phyloP scores from a whole-genome alignment of 2,888 invertebrate species.

The Sinodicranocentrus sp. region DNA sequence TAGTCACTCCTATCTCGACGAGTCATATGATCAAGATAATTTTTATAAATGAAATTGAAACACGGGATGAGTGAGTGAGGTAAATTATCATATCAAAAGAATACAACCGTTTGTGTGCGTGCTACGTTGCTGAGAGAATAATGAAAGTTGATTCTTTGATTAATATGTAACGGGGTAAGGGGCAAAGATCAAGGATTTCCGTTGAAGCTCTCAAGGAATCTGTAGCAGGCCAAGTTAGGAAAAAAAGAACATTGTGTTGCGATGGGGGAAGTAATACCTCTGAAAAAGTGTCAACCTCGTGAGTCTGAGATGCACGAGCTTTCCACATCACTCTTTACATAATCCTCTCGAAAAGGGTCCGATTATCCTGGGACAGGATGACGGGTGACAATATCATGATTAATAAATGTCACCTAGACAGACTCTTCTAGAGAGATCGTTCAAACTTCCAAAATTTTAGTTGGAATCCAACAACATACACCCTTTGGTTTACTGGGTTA shows the following conservation, averaged over 20 bases:
- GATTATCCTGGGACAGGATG: background rate
- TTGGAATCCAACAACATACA: no score
- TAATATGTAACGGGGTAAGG: background rate
- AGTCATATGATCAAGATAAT: no score
- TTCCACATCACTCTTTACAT: conserved; percentile 2
- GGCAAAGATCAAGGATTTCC: conserved; percentile 20
- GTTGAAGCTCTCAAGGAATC: no score
- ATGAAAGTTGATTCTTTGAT: conserved; percentile 8
- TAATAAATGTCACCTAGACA: conserved; percentile 49
- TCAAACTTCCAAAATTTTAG: no score
- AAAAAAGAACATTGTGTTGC: no score
- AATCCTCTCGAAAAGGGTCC: background rate
- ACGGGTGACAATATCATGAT: conserved; percentile 60
- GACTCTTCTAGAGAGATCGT: background rate
- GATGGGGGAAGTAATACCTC: no score
- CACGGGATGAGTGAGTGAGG: background rate
- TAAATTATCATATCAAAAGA: conserved; percentile 7
- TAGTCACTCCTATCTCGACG: no score
- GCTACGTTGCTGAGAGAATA: background rate
- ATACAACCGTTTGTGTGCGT: background rate
- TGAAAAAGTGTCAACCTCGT: background rate
- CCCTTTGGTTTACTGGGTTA: no score
- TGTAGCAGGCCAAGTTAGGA: no score
- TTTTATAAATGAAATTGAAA: no score
- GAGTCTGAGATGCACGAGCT: no score